Evolutionary conservation across 2,797 vertebrate species (phyloP).

Genomic region (Orientallactaga sibirica): DNA sequence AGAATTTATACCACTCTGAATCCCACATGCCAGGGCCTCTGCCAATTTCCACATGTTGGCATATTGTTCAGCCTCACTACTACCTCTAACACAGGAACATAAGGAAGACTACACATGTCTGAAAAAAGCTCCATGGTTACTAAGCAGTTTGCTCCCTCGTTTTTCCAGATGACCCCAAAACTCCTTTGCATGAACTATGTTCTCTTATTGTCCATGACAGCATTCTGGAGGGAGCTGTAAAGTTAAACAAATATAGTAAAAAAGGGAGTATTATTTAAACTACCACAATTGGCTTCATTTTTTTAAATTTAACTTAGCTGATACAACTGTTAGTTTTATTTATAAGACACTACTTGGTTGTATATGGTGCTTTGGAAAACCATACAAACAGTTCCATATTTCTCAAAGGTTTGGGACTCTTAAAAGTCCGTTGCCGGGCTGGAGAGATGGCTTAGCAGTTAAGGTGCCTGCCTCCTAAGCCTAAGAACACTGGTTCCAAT

Average conservation of each 20-base stretch:
- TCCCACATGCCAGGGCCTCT: background rate
- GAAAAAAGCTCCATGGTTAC: background rate
- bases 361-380: background rate
- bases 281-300: background rate
- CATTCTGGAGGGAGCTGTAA: background rate
- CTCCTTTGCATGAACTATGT: background rate
- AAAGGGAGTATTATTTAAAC: background rate
- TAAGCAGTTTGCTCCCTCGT: background rate
- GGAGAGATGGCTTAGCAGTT: too few relatives aligned
- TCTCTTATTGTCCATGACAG: background rate
- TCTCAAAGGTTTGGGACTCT: background rate
- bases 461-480: too few relatives aligned
- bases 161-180: background rate
- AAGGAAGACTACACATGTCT: background rate
- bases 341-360: background rate
- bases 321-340: slow-evolving; percentile 12
- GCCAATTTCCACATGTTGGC: background rate
- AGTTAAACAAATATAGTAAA: background rate
- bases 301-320: slow-evolving; percentile 31
- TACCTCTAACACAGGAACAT: background rate
- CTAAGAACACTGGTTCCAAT: too few relatives aligned
- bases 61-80: background rate
- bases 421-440: background rate
- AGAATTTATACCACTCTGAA: background rate
- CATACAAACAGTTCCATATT: background rate